These are phyloP conservation scores for Hybos culiciformis DNA, from an alignment of 2,888 invertebrate species.

Conservation along the genomic window DNA sequence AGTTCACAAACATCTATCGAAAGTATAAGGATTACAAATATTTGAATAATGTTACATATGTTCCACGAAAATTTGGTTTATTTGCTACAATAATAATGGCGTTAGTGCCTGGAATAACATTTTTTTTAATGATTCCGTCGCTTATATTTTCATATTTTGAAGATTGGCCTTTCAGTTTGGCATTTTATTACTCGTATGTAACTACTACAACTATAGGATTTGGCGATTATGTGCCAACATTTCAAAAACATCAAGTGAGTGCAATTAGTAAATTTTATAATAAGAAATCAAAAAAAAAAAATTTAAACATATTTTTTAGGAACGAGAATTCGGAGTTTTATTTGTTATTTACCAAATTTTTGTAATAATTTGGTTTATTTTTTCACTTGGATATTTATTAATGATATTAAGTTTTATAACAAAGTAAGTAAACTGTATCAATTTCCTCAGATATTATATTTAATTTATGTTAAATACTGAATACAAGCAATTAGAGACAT, in stretches of 20 bases:
- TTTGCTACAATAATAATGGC: slow-evolving; percentile 69
- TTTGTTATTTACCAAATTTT: slow-evolving; percentile 65
- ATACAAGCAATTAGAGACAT: too few species aligned
- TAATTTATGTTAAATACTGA: too few species aligned
- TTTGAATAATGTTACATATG: slow-evolving; percentile 45
- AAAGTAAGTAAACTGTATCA: slow-evolving; percentile 23
- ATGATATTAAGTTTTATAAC: slow-evolving; percentile 82
- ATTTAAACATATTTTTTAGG: slow-evolving; percentile 17
- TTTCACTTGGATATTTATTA: slow-evolving; percentile 78
- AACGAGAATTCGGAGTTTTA: slow-evolving; percentile 40
- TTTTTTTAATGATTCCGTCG: slow-evolving; percentile 77
- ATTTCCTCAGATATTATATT: neutral
- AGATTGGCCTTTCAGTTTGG: slow-evolving; percentile 70
- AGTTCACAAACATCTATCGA: slow-evolving; percentile 66
- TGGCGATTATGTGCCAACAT: slow-evolving; percentile 77
- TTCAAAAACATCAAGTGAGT: slow-evolving; percentile 30
- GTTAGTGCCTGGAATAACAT: slow-evolving; percentile 73
- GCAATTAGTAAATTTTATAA: neutral
- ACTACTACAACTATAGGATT: slow-evolving; percentile 82
- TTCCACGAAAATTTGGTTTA: slow-evolving; percentile 55
- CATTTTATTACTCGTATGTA: slow-evolving; percentile 78
- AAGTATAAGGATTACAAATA: slow-evolving; percentile 61
- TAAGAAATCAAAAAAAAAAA: neutral
- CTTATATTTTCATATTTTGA: slow-evolving; percentile 74
- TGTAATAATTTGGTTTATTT: slow-evolving; percentile 78